These are phyloP conservation scores for Alfaro cultratus DNA, from an alignment of 2,797 vertebrate species.

Conservation along the genomic window DNA sequence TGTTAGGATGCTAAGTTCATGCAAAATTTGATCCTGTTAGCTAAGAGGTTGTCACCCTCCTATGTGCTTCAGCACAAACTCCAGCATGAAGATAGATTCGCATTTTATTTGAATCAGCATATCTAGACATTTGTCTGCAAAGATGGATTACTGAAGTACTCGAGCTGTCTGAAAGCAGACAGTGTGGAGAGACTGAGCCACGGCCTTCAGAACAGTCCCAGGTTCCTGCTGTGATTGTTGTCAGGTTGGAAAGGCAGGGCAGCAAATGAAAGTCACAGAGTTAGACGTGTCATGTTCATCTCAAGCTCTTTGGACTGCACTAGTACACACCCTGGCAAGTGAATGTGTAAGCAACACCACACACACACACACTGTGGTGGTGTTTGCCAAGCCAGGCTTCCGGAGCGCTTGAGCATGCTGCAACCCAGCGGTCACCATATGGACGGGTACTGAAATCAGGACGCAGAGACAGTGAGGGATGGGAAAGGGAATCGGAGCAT, in stretches of 20 bases:
- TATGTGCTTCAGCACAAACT: not conserved
- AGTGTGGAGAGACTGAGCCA: slow-evolving; percentile 21
- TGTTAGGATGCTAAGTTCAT: not conserved
- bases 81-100: not conserved
- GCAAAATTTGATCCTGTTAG: not conserved
- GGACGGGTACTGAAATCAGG: slow-evolving; percentile 70
- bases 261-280: slow-evolving; percentile 37
- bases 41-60: not conserved
- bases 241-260: slow-evolving; percentile 19
- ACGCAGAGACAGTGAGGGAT: slow-evolving; percentile 42
- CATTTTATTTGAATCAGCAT: not conserved
- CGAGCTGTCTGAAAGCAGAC: slow-evolving; percentile 54
- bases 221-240: slow-evolving; percentile 53
- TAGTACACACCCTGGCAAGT: slow-evolving; percentile 12
- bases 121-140: slow-evolving; percentile 38
- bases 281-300: slow-evolving; percentile 10
- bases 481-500: not conserved
- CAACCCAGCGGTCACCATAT: slow-evolving; percentile 82
- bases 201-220: slow-evolving; percentile 3
- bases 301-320: slow-evolving; percentile 8
- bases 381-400: slow-evolving; percentile 70
- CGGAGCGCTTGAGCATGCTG: slow-evolving; percentile 71
- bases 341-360: slow-evolving; percentile 44
- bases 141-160: slow-evolving; percentile 38
- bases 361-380: slow-evolving; percentile 27